Evolutionary conservation across 2,888 invertebrate species (phyloP), one percentile per base, ranked within the genome.

Genomic region (Nebria brevicollis): DNA sequence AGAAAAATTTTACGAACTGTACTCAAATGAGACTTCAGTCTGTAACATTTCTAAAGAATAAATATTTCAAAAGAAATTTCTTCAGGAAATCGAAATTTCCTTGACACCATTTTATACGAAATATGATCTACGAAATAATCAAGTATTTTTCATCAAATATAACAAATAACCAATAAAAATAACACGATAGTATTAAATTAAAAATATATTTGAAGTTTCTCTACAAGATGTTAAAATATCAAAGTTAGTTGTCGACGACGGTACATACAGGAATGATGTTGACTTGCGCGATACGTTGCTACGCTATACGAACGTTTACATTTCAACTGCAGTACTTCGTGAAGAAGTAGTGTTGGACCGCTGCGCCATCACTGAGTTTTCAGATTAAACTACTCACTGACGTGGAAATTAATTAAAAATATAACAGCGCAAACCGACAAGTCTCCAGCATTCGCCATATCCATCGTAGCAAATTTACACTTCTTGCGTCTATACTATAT

Each of bases 341-440:
- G 54, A 54, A 54, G 54, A 54, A 54, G 54, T 54, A 54, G 34
- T 54, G 54, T 54, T 54, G 54, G 54, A 13, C 54, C 54, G 54
- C 54, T 11, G 54, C 54, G 54, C 13, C 54, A 54, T 13, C 54
- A 54, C 54, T 54, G 54, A 54, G 11, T 54, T 41, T 77, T 77
- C 77, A 54, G 77, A 77, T 77, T 77, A 77, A 77, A 77, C 77
- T 70, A 66, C 77, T 77, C 77, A 77, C 77, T 77, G 77, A 77
- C 77, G 70, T 66, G 77, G 77, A 77, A 77, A 77, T 77, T 77
- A 77, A 77, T 77, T 77, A 77, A 77, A 77, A 77, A 77, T 77
- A 77, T 70, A 43, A 70, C 75, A 72, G 72, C 72, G 34, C 72
- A 72, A 26, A 25, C 42, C 8, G 42, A n/a, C 26, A 34, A 72